Evolutionary conservation across 2,113 vertebrate genomes (phyloP), one percentile per base, ranked within the genome.

Genomic region (Nothoprocta pentlandii): DNA sequence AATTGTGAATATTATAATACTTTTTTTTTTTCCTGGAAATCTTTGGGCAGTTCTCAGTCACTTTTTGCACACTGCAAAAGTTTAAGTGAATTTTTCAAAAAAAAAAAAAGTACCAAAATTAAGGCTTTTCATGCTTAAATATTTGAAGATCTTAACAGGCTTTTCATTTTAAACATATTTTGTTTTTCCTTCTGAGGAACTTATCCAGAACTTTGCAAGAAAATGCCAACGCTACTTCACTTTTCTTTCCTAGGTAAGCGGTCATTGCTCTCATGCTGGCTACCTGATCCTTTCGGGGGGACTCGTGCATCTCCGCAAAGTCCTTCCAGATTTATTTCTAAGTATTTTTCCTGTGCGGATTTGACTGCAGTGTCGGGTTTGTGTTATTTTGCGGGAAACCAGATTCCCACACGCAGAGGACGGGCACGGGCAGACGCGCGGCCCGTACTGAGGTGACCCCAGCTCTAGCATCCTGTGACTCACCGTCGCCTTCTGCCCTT

Each of bases 391-490:
- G 61, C 25, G 77, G 44, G 53, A 62, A 44, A 13, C 47, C 44
- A 21, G 13, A n/a, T 54, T 81, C 16, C 64, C 36, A 17, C 54
- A 32, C 6, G 54, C 4, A 58, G 54, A 58, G 16, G 54, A 58
- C 16, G 54, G 30, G 28, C 54, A 30, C 71, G 90, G 53, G 22
- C 56, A 85, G 81, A 4, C 89, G 84, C 75, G 66, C 78, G 82
- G 88, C 44, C 80, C 53, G 47, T 28, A 63, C 78, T 87, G 85
- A 68, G 68, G 46, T 90, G 88, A 81, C 73, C 90, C 96, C 77
- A 75, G 85, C 79, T 86, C 76, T 49, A 69, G 90, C 74, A 86
- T 85, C 41, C 87, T 41, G 9, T 97, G 95, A 95, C 82, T 95
- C 96, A 95, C 74, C 17, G 42, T 32, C 58, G 28, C 20, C 61